Conservation (phyloP, 2,888 invertebrate genomes). For the Tetragonisca angustula region DNA sequence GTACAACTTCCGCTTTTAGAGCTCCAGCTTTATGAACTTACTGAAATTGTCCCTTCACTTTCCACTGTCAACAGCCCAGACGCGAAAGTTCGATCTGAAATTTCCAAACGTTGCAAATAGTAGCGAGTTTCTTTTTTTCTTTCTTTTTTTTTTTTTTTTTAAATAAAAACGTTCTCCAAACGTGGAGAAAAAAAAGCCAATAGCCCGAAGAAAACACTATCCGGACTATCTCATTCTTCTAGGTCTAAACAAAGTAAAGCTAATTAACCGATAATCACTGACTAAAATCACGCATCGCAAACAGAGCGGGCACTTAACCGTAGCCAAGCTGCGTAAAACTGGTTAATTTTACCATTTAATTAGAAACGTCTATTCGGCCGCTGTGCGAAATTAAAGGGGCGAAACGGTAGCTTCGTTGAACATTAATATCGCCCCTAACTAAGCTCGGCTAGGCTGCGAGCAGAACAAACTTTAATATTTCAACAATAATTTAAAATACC, state of each 20-base stretch:
- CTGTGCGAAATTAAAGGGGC: constrained; percentile 11
- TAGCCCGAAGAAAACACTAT: background rate
- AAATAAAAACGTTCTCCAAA: no score
- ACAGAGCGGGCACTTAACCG: background rate
- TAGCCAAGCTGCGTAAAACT: background rate
- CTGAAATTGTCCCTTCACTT: constrained; percentile 17
- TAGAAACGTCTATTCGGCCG: background rate
- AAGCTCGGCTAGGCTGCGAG: background rate
- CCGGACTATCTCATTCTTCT: background rate
- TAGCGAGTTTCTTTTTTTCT: no score
- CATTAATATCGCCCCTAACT: background rate
- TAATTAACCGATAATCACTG: constrained; percentile 22
- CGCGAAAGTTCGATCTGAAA: constrained; percentile 3
- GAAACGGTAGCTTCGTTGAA: background rate
- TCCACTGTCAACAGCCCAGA: background rate
- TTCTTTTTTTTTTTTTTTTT: no score
- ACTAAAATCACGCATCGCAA: background rate
- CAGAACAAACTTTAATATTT: background rate
- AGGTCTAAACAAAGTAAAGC: background rate
- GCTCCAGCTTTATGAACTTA: constrained; percentile 29
- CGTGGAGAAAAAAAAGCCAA: background rate
- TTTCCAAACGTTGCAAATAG: constrained; percentile 4
- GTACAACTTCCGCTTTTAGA: constrained; percentile 17
- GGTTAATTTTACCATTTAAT: constrained; percentile 27
- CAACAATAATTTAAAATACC: background rate